Evolutionary conservation across 2,888 invertebrate genomes (phyloP), one percentile per base, ranked within the genome.

Genomic region (Gymnoscelis rufifasciata): DNA sequence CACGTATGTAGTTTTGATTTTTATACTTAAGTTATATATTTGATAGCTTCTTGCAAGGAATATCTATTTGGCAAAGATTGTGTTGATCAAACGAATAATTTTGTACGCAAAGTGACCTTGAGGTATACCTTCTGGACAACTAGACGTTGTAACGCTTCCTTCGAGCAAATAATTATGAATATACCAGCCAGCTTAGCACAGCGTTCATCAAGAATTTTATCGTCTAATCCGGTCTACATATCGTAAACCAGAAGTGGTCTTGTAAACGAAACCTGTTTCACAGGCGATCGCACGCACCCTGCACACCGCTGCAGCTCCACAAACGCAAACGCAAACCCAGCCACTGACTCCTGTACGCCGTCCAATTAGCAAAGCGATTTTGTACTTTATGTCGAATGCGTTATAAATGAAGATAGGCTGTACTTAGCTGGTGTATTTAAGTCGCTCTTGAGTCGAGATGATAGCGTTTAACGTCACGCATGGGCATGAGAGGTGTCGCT

Each of bases 181-280:
- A 81, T 74, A 78, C 74, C 75, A 75, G 66, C 68, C 68, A 71
- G 74, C 76, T 83, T 80, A 78, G 80, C 78, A 74, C 73, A 71
- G 74, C 74, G 74, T 77, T 71, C 77, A 80, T 81, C 80, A 71
- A 71, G 78, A 78, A 76, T 71, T 72, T 77, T 83, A 84, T 83
- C 83, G 76, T 76, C 77, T 86, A 83, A 83, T 86, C 84, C 83
- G 82, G 86, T 83, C 79, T 65, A 58, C 62, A 81, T 83, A 84
- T 84, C 81, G 77, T 82, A 79, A 84, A 82, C 78, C 82, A 84
- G 84, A 84, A 83, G 76, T 75, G 78, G 79, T 77, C 76, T 74
- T 74, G 74, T 76, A 78, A 76, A 73, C 64, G 59, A 78, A 86
- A 87, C 87, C 81, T 59, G 87, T 86, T 86, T 63, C 64, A 69